These are phyloP conservation scores for Phalloptychus januarius DNA, from an alignment of 2,797 vertebrate species.

Conservation along the genomic window DNA sequence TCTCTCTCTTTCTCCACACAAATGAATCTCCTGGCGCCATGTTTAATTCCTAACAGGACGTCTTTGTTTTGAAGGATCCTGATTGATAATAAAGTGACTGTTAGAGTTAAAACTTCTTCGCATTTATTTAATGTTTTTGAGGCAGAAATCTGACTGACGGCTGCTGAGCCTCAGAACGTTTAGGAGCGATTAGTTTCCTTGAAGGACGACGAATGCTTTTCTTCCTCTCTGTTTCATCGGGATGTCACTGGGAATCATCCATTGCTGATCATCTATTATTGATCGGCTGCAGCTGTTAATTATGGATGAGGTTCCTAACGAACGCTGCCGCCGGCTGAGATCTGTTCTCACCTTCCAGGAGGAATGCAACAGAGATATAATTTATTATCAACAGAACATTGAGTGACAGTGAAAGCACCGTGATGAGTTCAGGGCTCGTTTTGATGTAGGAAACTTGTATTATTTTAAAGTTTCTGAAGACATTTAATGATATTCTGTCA, in stretches of 20 bases:
- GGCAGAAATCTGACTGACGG: not conserved
- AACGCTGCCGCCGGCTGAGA: constrained; percentile 65
- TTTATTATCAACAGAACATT: not conserved
- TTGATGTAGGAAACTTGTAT: not conserved
- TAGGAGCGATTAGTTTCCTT: not conserved
- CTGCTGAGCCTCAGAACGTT: not conserved
- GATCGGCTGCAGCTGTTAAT: constrained; percentile 71
- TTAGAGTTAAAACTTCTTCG: too few species aligned
- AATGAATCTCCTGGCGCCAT: too few species aligned
- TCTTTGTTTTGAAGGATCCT: too few species aligned
- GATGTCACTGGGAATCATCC: constrained; percentile 65
- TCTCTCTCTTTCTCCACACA: too few species aligned
- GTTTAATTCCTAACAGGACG: too few species aligned
- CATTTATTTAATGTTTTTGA: too few species aligned
- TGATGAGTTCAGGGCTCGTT: not conserved
- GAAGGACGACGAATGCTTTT: not conserved
- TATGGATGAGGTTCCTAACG: constrained; percentile 81
- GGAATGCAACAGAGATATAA: not conserved
- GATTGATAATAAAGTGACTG: not conserved
- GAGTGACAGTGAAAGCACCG: not conserved
- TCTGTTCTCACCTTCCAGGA: constrained; percentile 37
- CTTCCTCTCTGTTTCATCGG: constrained; percentile 31
- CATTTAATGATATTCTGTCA: not conserved
- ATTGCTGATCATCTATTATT: constrained; percentile 77
- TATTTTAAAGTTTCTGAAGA: not conserved